phyloP scores from a whole-genome alignment of 2,888 invertebrate species.

The Chrysolina haemoptera region DNA sequence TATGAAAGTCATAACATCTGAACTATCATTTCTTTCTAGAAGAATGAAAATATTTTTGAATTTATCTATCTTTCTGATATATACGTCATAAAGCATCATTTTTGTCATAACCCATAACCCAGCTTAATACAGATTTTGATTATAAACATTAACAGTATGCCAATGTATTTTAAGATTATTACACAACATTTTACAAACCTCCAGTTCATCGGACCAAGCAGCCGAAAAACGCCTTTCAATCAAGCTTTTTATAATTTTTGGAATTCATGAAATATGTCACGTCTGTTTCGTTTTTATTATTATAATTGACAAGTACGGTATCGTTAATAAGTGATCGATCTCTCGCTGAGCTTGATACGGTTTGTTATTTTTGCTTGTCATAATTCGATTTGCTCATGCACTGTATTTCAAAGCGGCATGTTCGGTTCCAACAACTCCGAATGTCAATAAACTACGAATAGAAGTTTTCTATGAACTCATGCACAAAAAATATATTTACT shows the following conservation, averaged over 20 bases:
- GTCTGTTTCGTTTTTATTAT: neutral
- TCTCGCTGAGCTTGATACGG: neutral
- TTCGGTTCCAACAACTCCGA: neutral
- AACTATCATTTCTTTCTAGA: no score
- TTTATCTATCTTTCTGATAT: no score
- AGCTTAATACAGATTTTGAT: no score
- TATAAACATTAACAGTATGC: no score
- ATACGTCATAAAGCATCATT: no score
- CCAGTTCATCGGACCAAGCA: neutral
- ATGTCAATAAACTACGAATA: neutral
- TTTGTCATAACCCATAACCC: no score
- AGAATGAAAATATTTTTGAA: no score
- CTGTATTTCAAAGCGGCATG: neutral
- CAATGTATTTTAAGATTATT: no score
- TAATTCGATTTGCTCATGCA: neutral
- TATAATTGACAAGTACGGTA: constrained; percentile 4
- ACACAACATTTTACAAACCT: neutral
- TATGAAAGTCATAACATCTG: no score
- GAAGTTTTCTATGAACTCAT: neutral
- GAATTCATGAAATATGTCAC: neutral
- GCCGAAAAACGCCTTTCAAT: neutral
- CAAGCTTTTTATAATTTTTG: neutral
- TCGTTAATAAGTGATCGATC: constrained; percentile 13
- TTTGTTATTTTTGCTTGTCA: constrained; percentile 14
- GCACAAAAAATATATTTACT: no score